Evolutionary conservation across 2,888 invertebrate species (phyloP).

Genomic region (Agriopis leucophaearia): DNA sequence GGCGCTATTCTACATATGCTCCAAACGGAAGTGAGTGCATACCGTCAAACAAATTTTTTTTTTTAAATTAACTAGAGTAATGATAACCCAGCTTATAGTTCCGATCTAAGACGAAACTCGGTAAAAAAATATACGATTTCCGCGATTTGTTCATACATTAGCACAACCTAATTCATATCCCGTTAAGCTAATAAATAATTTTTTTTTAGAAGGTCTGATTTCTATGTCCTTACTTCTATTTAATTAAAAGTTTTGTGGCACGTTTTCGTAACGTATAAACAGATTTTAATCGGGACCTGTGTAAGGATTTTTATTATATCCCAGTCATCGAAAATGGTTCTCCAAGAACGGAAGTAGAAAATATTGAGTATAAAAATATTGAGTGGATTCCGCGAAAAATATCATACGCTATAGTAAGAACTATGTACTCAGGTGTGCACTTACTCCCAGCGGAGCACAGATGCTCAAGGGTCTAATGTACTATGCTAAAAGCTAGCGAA

Average conservation of each 20-base stretch:
- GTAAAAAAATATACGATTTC: background rate
- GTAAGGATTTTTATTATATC: background rate
- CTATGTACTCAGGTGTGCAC: slow-evolving; percentile 13
- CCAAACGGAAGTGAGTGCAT: slow-evolving; percentile 29
- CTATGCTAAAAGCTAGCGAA: slow-evolving; percentile 58
- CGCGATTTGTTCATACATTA: too few species aligned
- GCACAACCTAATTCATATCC: too few species aligned
- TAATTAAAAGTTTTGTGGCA: background rate
- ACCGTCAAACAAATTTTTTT: slow-evolving; percentile 11
- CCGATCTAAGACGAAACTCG: background rate
- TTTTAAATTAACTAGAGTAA: too few species aligned
- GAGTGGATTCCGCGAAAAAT: background rate
- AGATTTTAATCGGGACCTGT: background rate
- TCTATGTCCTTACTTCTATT: too few species aligned
- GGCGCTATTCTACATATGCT: slow-evolving; percentile 61
- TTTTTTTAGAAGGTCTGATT: too few species aligned
- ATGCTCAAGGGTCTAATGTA: slow-evolving; percentile 45
- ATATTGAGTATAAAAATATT: too few species aligned
- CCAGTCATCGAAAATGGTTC: background rate
- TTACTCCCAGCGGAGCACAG: slow-evolving; percentile 21
- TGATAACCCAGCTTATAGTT: background rate
- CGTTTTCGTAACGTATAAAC: background rate
- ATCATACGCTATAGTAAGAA: background rate
- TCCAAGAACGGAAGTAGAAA: background rate
- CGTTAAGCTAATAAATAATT: too few species aligned